phyloP scores from a whole-genome alignment of 2,797 vertebrate species.

The Phrynocephalus guinanensis region DNA sequence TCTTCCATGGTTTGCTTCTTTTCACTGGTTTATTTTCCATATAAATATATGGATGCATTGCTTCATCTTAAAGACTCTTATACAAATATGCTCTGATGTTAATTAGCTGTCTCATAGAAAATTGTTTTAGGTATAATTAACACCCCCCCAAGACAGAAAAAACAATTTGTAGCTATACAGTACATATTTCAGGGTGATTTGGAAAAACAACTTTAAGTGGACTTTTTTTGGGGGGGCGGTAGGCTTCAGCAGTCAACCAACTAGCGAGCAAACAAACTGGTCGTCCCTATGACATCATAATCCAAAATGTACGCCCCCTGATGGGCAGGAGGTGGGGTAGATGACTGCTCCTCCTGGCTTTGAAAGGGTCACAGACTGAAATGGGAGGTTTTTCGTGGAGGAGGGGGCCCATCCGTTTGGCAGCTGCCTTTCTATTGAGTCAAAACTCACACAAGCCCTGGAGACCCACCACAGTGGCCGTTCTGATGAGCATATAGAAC shows the following conservation, averaged over 20 bases:
- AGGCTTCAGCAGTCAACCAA: not conserved
- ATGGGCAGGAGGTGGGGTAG: not conserved
- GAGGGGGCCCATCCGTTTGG: conserved; percentile 15
- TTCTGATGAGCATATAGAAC: conserved; percentile 32
- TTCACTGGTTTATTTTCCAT: too few species aligned
- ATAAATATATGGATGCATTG: too few species aligned
- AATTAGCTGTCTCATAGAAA: too few species aligned
- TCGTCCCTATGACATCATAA: not conserved
- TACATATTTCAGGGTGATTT: too few species aligned
- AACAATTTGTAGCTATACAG: not conserved
- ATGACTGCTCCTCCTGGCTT: not conserved
- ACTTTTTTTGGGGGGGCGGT: too few species aligned
- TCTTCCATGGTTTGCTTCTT: too few species aligned
- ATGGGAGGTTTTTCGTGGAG: not conserved
- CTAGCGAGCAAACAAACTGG: not conserved
- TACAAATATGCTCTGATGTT: too few species aligned
- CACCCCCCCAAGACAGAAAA: not conserved
- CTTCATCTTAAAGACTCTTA: too few species aligned
- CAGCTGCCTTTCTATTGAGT: conserved; percentile 57
- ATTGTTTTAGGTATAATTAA: too few species aligned
- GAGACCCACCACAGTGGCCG: conserved; percentile 35
- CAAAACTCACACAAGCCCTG: conserved; percentile 9
- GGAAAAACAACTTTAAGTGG: not conserved
- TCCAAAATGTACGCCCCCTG: not conserved
- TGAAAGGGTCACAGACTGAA: not conserved